A percentile compares a stretch with the other conserved stretches of the same genome.
phyloP scores from a whole-genome alignment of 2,888 invertebrate genomes.

The Uropetala carovei region DNA sequence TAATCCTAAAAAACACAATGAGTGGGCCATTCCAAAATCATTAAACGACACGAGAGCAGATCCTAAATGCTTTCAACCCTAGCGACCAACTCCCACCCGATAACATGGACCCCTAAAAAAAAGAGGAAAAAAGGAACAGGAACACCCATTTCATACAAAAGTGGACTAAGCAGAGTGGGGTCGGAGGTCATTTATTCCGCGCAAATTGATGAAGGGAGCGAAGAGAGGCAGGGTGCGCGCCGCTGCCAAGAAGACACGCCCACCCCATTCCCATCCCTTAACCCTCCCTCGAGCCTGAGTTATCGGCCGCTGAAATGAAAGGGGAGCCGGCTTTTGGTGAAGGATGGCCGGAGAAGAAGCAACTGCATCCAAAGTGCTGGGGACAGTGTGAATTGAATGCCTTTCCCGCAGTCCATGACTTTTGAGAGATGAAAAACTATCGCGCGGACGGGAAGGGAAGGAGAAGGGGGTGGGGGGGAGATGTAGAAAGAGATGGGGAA shows the following conservation, averaged over 20 bases:
- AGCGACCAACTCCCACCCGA: neutral
- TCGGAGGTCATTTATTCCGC: conserved; percentile 13
- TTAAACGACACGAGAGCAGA: neutral
- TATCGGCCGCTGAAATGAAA: conserved; percentile 14
- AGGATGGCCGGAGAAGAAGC: conserved; percentile 7
- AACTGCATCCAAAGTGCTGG: conserved; percentile 42
- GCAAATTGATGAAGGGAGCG: conserved; percentile 23
- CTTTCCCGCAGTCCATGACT: neutral
- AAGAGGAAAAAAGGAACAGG: neutral
- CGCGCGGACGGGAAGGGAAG: neutral
- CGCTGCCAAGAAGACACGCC: conserved; percentile 24
- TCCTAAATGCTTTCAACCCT: neutral
- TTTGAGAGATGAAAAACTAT: neutral
- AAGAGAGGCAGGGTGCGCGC: neutral
- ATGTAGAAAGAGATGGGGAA: neutral
- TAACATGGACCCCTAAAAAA: neutral
- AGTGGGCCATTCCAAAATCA: neutral
- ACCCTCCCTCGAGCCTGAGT: neutral
- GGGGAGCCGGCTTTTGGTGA: neutral
- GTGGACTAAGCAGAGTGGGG: neutral
- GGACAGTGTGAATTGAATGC: conserved; percentile 14
- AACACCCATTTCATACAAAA: neutral
- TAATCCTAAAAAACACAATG: neutral
- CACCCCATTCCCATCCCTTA: neutral
- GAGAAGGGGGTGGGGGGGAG: neutral